Evolutionary conservation across 2,888 invertebrate species (phyloP).

Genomic region (Drosophila melanocephala): DNA sequence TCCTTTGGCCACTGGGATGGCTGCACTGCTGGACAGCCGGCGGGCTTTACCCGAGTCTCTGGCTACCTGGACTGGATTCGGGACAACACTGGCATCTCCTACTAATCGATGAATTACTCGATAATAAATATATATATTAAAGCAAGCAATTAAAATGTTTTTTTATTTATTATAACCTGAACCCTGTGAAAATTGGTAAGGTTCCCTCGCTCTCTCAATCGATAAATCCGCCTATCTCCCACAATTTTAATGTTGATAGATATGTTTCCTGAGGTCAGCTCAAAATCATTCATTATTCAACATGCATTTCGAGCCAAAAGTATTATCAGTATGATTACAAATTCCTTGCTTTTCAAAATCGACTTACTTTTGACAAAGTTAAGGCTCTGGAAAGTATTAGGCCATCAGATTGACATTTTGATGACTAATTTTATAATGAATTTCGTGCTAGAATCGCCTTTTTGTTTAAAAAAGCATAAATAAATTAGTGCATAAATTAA

Average conservation of each 20-base stretch:
- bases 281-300: too few species aligned
- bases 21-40: constrained; percentile 60
- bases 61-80: constrained; percentile 73
- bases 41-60: constrained; percentile 70
- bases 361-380: not conserved
- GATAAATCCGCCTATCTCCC: too few species aligned
- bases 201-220: too few species aligned
- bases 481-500: not conserved
- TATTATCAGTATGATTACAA: not conserved
- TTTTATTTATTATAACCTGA: not conserved
- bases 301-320: too few species aligned
- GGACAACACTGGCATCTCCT: constrained; percentile 64
- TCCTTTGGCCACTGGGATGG: constrained; percentile 62
- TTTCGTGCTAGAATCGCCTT: not conserved
- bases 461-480: not conserved
- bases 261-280: too few species aligned
- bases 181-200: not conserved
- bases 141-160: not conserved
- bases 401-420: not conserved
- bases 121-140: constrained; percentile 1
- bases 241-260: too few species aligned
- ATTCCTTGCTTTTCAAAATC: not conserved
- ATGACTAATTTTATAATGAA: not conserved
- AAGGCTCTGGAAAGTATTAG: not conserved
- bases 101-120: constrained; percentile 32